Evolutionary conservation across 2,888 invertebrate genomes (phyloP).

Genomic region (Xylota sylvarum): DNA sequence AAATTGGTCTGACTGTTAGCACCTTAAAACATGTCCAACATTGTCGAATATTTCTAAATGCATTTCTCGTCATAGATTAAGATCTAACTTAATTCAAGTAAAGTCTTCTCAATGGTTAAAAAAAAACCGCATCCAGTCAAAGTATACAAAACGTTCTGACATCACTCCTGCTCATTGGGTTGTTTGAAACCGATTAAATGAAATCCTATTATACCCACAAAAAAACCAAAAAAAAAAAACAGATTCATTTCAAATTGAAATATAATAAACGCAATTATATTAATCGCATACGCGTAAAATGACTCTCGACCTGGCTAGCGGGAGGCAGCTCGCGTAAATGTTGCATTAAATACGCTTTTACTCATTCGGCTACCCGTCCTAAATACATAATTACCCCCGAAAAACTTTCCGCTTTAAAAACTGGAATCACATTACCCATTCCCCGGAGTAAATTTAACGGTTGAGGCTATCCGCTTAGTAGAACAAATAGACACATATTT

Average conservation of each 20-base stretch:
- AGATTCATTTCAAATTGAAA: slow-evolving; percentile 66
- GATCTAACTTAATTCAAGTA: background rate
- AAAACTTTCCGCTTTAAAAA: slow-evolving; percentile 51
- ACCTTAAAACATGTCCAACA: background rate
- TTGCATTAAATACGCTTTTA: slow-evolving; percentile 77
- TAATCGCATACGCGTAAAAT: slow-evolving; percentile 67
- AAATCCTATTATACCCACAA: slow-evolving; percentile 26
- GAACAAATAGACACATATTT: slow-evolving; percentile 73
- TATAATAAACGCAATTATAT: slow-evolving; percentile 70
- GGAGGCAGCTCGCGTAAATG: slow-evolving; percentile 61
- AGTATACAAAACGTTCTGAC: slow-evolving; percentile 3
- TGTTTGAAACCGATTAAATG: slow-evolving; percentile 24
- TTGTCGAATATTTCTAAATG: no score
- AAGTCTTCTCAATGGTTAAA: no score
- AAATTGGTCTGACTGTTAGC: background rate
- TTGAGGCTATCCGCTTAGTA: slow-evolving; percentile 74
- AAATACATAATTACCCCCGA: slow-evolving; percentile 70
- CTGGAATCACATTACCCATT: slow-evolving; percentile 42
- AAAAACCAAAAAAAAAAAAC: no score
- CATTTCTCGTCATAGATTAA: background rate
- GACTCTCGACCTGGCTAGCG: slow-evolving; percentile 25
- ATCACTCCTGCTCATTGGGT: background rate
- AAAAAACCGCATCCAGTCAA: background rate
- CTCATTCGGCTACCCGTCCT: slow-evolving; percentile 67
- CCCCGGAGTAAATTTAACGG: slow-evolving; percentile 66